Evolutionary conservation across 2,113 vertebrate species (phyloP).

Genomic region (Xiphophorus hellerii): DNA sequence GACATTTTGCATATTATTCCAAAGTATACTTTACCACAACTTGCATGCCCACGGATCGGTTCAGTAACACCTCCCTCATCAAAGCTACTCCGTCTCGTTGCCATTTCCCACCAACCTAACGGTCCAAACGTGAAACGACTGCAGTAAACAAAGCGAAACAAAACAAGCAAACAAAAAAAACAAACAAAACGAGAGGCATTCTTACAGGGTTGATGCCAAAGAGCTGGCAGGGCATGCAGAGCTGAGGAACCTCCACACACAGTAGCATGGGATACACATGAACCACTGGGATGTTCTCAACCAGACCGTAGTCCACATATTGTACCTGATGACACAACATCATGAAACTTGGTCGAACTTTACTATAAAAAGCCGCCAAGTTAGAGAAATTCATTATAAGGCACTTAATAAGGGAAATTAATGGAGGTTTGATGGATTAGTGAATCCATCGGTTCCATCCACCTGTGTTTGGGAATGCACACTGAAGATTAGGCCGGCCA

Average conservation of each 20-base stretch:
- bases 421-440: too few species aligned
- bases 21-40: constrained; percentile 79
- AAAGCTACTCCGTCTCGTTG: constrained; percentile 85
- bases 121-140: neutral
- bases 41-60: constrained; percentile 84
- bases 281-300: constrained; percentile 89
- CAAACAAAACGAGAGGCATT: neutral
- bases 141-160: neutral
- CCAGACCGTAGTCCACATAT: constrained; percentile 86
- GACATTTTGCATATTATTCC: neutral
- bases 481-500: too few species aligned
- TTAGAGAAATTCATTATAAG: too few species aligned
- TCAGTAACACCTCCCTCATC: constrained; percentile 85
- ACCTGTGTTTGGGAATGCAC: too few species aligned
- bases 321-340: constrained; percentile 75
- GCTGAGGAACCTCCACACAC: constrained; percentile 84
- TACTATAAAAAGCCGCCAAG: too few species aligned
- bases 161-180: neutral
- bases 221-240: constrained; percentile 89
- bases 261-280: constrained; percentile 88
- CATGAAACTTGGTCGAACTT: neutral
- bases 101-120: constrained; percentile 86
- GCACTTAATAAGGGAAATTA: too few species aligned
- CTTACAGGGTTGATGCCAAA: constrained; percentile 83
- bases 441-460: too few species aligned